Base-by-base conservation (phyloP, 2,888 invertebrate species). In the Lacanobia wlatinum region DNA sequence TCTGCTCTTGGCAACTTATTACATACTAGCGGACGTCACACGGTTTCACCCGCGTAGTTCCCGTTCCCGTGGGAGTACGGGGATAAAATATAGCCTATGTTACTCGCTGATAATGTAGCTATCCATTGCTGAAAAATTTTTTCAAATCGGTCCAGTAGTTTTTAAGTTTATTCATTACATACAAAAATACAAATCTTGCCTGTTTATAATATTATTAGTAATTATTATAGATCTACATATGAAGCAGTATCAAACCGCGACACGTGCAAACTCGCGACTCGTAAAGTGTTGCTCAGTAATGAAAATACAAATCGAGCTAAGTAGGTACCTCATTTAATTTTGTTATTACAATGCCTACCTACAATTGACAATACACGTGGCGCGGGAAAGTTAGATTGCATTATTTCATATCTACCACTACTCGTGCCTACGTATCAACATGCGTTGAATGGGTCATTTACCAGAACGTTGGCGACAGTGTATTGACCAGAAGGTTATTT, bases 281-380 rank as follows among this genome's bases (percentile, higher is more conserved):
- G 50, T 21, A 40, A 64, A 23, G 38, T 63, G 38, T 50, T 67
- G 9, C 66, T 55, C 62, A 38, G 43, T 53, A 78, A 66, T 74
- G 75, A n/a, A 70, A 70, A 70, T 60, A 64, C 58, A 64, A 74
- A 67, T 55, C 56, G 58, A 64, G 59, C 34, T 6, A 34, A 34
- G 28, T 28, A 28, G 28, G 28, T 28, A 69, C 48, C 43, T 62
- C 52, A 56, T 43, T 52, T 34, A 34, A 34, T 34, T 34, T 34
- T 60, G 55, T 53, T 70, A 52, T 53, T 61, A 60, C 74, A 78
- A 63, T 69, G 38, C n/a, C 10, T n/a, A 56, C n/a, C 10, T n/a
- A 66, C 69, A 59, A 63, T 65, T 38, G 50, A 56, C 59, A 23
- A 59, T 59, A 60, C 72, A 64, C 60, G 63, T 74, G 74, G 53